Evolutionary conservation across 2,888 invertebrate species (phyloP).

Genomic region (Cheilosia variabilis): DNA sequence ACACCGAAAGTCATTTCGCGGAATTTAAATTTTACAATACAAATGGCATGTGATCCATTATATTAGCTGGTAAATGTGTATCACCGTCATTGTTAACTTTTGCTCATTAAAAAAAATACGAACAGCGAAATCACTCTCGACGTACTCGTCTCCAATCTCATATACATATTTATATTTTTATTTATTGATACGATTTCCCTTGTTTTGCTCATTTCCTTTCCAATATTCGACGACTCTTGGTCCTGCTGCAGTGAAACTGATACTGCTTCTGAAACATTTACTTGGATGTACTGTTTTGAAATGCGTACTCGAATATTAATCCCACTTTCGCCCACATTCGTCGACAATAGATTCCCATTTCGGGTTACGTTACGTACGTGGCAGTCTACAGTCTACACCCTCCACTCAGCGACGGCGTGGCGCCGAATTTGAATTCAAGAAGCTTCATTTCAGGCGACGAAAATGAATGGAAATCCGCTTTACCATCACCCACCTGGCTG

Average conservation of each 20-base stretch:
- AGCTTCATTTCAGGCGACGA: constrained; percentile 9
- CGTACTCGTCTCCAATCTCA: constrained; percentile 39
- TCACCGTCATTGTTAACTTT: constrained; percentile 45
- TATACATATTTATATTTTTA: constrained; percentile 43
- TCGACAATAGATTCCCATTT: constrained; percentile 42
- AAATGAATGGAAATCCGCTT: constrained; percentile 9
- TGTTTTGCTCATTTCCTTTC: constrained; percentile 45
- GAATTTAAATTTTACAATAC: constrained; percentile 49
- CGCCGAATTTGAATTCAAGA: neutral
- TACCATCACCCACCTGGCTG: constrained; percentile 3
- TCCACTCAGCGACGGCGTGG: too few relatives aligned
- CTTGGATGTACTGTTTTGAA: constrained; percentile 17
- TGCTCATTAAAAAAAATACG: constrained; percentile 44
- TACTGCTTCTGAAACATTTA: constrained; percentile 28
- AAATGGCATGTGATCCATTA: constrained; percentile 58
- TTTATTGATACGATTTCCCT: constrained; percentile 69
- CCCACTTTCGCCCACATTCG: constrained; percentile 21
- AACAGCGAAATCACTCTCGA: constrained; percentile 31
- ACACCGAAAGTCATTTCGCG: constrained; percentile 9
- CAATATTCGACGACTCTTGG: constrained; percentile 21
- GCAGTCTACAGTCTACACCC: neutral
- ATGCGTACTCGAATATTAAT: constrained; percentile 60
- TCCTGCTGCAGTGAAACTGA: constrained; percentile 31
- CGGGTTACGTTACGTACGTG: constrained; percentile 26
- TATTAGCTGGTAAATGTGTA: constrained; percentile 45